Conservation (phyloP, 2,888 invertebrate genomes). For the Pterobdella sp. region DNA sequence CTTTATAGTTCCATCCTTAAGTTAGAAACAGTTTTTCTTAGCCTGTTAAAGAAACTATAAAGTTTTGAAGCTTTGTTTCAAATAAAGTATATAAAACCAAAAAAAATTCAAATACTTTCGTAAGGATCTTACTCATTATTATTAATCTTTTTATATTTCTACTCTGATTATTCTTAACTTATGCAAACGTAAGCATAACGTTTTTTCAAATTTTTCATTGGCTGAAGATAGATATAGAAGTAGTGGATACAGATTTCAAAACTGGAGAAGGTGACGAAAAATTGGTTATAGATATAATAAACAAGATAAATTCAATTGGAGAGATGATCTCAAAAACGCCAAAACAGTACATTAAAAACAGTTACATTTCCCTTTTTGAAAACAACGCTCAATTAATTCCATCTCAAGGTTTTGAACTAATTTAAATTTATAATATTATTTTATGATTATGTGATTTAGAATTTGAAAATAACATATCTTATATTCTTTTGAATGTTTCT, state of each 20-base stretch:
- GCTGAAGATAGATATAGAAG: conserved; percentile 25
- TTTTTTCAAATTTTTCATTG: conserved; percentile 19
- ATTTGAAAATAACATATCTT: not conserved
- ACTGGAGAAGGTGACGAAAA: conserved; percentile 23
- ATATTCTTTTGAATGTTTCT: not conserved
- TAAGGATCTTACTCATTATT: too few species aligned
- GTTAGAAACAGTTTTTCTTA: too few species aligned
- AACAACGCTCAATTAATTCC: conserved; percentile 20
- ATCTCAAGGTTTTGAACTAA: conserved; percentile 12
- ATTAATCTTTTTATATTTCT: too few species aligned
- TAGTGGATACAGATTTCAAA: conserved; percentile 22
- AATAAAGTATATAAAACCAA: too few species aligned
- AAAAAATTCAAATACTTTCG: too few species aligned
- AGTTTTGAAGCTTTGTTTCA: too few species aligned
- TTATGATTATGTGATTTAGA: not conserved
- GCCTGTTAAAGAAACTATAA: too few species aligned
- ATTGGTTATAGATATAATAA: conserved; percentile 18
- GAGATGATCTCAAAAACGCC: conserved; percentile 18
- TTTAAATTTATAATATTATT: not conserved
- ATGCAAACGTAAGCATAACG: too few species aligned
- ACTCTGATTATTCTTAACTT: too few species aligned
- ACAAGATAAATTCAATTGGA: conserved; percentile 11
- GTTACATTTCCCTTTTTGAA: not conserved
- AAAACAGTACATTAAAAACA: conserved; percentile 9
- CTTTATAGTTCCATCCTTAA: too few species aligned